Evolutionary conservation across 1,140 invertebrate species (phyloP), one percentile per base, ranked within the genome.

Genomic region (Drosophila suzukii): DNA sequence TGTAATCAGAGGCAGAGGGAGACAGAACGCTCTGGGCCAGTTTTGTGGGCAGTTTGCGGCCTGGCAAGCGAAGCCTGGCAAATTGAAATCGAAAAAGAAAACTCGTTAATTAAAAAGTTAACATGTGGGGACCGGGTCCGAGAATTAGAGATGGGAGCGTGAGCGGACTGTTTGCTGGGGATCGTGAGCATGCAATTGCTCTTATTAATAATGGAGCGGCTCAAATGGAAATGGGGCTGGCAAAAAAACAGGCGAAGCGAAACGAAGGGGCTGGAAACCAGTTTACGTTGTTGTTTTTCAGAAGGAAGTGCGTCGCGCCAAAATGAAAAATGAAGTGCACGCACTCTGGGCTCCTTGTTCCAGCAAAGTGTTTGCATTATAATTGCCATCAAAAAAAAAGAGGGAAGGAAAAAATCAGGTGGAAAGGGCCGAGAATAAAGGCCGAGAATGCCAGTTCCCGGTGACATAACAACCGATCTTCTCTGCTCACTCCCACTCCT

Each of bases 91-190:
- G 89, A 91, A 91, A 86, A 91, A 89, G 89, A 91, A 91, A 91
- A 91, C 89, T 91, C 89, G 89, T 91, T 91, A 91, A 91, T 91
- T 91, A 91, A 91, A 91, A 91, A 91, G 88, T 91, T 91, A 91
- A 91, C 88, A 91, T 88, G 66, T 49, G 57, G 47, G 57, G 47
- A 50, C 38, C 62, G 47, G 56, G 60, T 56, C 13, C 65, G 65
- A 50, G 60, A 66, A 68, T 36, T 55, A 49, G 51, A 15, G 68
- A 71, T 72, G 68, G 24, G 20, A 11, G 30, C 68, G 68, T 71
- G 68, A 58, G 44, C 13, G 17, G 15, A 34, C 41, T 34, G 65
- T 15, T 41, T 56, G 65, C n/a, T 39, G 36, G 5, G 34, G 46
- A 55, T 20, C 17, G 63, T 20, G 36, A 54, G 67, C 61, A 57